Conservation (phyloP, 1,140 invertebrate species). For the Drosophila leontia region DNA sequence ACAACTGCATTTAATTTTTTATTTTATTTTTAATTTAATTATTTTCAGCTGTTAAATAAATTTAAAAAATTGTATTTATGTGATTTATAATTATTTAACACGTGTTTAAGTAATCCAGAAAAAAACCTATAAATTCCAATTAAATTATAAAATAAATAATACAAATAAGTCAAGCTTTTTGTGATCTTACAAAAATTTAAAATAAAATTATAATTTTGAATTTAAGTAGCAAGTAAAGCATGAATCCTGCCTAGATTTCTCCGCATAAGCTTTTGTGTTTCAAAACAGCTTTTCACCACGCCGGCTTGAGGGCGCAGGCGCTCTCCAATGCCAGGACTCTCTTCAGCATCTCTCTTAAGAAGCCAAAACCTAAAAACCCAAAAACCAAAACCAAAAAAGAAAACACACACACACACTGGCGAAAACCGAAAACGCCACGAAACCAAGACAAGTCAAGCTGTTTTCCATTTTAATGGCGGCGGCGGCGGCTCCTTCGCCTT, state of each 20-base stretch:
- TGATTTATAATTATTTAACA: too few species aligned
- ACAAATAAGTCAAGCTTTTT: neutral
- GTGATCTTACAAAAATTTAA: slow-evolving; percentile 4
- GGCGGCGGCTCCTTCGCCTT: slow-evolving; percentile 43
- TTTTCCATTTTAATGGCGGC: slow-evolving; percentile 72
- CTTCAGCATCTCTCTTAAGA: slow-evolving; percentile 26
- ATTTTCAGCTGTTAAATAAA: too few species aligned
- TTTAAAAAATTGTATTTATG: too few species aligned
- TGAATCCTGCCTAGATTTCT: slow-evolving; percentile 24
- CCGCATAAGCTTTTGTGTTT: slow-evolving; percentile 4
- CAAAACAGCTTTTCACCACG: slow-evolving; percentile 36
- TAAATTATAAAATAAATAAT: too few species aligned
- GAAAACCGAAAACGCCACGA: slow-evolving; percentile 26
- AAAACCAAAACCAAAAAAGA: slow-evolving; percentile 10
- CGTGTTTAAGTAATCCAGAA: too few species aligned
- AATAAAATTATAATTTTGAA: slow-evolving; percentile 49
- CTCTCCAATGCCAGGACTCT: slow-evolving; percentile 17
- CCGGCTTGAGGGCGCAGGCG: slow-evolving; percentile 42
- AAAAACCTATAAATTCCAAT: neutral
- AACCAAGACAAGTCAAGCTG: slow-evolving; percentile 55
- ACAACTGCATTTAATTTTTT: too few species aligned
- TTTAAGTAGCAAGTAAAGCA: slow-evolving; percentile 74
- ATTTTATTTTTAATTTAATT: too few species aligned
- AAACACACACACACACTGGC: neutral
- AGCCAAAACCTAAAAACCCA: neutral